Percentiles rank a stretch among this genome's conserved stretches.
phyloP scores from a whole-genome alignment of 2,888 invertebrate species.

The Troides aeacus region DNA sequence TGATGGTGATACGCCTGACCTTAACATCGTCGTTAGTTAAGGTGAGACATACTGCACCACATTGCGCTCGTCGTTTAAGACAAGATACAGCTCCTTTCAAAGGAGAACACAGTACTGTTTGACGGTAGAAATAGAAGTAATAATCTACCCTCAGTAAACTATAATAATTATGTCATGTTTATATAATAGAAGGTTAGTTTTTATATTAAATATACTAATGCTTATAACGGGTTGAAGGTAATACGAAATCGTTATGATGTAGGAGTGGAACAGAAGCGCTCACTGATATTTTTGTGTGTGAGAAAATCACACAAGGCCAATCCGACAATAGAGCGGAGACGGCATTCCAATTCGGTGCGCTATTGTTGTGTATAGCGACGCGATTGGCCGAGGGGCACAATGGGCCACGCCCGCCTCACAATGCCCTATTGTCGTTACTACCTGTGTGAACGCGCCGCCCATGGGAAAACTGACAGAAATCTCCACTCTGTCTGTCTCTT shows the following conservation, averaged over 20 bases:
- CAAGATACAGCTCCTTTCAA: too few species aligned
- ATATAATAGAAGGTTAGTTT: too few species aligned
- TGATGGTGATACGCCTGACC: too few species aligned
- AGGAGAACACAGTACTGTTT: too few species aligned
- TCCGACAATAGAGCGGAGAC: conserved; percentile 69
- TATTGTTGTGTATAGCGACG: conserved; percentile 67
- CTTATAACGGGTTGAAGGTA: not conserved
- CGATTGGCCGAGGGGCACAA: conserved; percentile 72
- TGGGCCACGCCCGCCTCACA: conserved; percentile 75
- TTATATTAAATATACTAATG: too few species aligned
- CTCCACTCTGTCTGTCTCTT: conserved; percentile 9
- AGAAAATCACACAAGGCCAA: conserved; percentile 55
- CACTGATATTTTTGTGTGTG: conserved; percentile 44
- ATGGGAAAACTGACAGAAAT: conserved; percentile 35
- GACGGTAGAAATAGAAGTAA: too few species aligned
- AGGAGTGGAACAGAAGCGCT: conserved; percentile 11
- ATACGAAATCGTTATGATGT: not conserved
- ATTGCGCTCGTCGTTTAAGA: too few species aligned
- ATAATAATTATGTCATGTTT: too few species aligned
- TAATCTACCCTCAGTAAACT: too few species aligned
- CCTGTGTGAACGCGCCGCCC: conserved; percentile 57
- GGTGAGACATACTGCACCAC: too few species aligned
- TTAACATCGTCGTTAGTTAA: too few species aligned
- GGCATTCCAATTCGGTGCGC: conserved; percentile 74
- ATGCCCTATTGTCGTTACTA: conserved; percentile 73